Conservation (phyloP, 2,797 vertebrate species). For the Rhabdophis nuchalis region DNA sequence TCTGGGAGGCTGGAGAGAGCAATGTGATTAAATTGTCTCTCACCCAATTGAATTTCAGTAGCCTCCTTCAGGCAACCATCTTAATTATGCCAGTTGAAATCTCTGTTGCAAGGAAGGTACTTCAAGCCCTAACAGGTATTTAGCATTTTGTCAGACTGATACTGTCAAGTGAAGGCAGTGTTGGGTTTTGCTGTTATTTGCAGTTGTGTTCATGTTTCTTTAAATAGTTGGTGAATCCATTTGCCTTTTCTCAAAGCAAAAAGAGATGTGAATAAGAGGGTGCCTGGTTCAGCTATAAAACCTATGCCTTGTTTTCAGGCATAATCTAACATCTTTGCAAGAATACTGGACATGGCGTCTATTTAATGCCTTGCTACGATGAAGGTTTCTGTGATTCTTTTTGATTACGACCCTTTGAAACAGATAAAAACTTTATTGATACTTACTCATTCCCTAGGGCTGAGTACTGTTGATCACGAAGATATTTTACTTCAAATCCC, state of each 20-base stretch:
- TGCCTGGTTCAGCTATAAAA: neutral
- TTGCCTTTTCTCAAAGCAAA: neutral
- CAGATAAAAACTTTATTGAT: neutral
- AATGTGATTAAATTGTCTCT: constrained; percentile 12
- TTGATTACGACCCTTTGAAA: neutral
- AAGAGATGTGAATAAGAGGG: neutral
- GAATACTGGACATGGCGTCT: neutral
- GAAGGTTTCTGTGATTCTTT: neutral
- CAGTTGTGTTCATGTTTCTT: neutral
- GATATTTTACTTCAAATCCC: neutral
- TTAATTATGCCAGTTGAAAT: constrained; percentile 13
- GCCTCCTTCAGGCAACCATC: constrained; percentile 1
- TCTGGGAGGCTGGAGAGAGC: neutral
- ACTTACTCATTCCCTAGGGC: neutral
- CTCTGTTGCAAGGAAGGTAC: constrained; percentile 35
- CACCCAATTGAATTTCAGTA: neutral
- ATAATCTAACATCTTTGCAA: neutral
- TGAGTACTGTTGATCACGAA: neutral
- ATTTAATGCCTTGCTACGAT: neutral
- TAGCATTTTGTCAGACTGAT: neutral
- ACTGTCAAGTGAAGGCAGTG: constrained; percentile 3
- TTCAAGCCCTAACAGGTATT: constrained; percentile 22
- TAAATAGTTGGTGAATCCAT: neutral
- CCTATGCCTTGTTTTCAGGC: neutral
- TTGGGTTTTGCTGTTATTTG: neutral